Evolutionary conservation across 2,888 invertebrate species (phyloP).

Genomic region (Dysmachus trigonus): DNA sequence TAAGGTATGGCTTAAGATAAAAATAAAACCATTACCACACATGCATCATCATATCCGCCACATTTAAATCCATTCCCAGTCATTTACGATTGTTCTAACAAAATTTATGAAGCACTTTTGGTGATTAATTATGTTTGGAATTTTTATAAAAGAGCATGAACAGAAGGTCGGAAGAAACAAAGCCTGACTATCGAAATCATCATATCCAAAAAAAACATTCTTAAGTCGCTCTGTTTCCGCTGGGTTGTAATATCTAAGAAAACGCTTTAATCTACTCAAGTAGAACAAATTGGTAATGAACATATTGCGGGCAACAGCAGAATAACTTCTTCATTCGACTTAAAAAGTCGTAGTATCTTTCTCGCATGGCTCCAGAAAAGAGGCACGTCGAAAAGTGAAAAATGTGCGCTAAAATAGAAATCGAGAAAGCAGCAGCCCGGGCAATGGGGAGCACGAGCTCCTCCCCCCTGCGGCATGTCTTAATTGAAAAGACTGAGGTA

Average conservation of each 20-base stretch:
- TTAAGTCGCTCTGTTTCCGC: neutral
- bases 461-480: neutral
- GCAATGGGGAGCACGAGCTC: neutral
- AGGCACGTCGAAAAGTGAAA: slow-evolving; percentile 2
- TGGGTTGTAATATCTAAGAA: neutral
- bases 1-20: neutral
- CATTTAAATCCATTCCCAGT: neutral
- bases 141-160: neutral
- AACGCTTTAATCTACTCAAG: neutral
- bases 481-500: neutral
- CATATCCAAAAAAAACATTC: neutral
- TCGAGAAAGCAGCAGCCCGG: neutral
- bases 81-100: neutral
- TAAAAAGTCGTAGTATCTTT: neutral
- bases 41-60: neutral
- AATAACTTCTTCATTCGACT: neutral
- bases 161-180: neutral
- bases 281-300: slow-evolving; percentile 21
- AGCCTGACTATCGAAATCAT: neutral
- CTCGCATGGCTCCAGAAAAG: neutral
- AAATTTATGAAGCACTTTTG: neutral
- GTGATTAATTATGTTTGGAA: neutral
- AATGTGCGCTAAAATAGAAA: slow-evolving; percentile 13
- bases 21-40: neutral
- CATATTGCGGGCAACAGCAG: neutral